Percentiles rank a stretch among this genome's conserved stretches.
Conservation (phyloP, 2,888 invertebrate species). For the Acronicta leporina region DNA sequence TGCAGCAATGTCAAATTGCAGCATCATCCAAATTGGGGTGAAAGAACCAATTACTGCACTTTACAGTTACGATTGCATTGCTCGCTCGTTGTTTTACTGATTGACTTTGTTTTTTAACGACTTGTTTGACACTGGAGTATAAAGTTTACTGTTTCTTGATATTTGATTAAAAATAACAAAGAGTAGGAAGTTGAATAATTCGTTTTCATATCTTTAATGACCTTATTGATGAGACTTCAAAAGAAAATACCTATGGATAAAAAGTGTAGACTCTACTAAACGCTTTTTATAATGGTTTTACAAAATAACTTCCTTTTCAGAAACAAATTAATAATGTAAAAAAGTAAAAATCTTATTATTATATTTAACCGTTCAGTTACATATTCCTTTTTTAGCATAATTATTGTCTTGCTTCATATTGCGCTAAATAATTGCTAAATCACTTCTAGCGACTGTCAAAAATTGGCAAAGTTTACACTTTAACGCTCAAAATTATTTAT, state of each 20-base stretch:
- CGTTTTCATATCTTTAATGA: constrained; percentile 10
- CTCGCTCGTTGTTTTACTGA: constrained; percentile 1
- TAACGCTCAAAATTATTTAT: too few species aligned
- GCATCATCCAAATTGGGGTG: constrained; percentile 6
- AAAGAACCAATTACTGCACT: constrained; percentile 17
- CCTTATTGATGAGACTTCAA: constrained; percentile 3
- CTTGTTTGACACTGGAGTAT: constrained; percentile 12
- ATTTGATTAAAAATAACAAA: background rate
- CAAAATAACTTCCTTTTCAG: too few species aligned
- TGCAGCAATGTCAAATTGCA: constrained; percentile 2
- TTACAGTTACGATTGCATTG: constrained; percentile 8
- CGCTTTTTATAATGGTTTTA: too few species aligned
- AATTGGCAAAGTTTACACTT: background rate
- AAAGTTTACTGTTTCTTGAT: constrained; percentile 3
- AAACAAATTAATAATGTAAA: too few species aligned
- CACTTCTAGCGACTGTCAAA: too few species aligned
- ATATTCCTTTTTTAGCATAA: too few species aligned
- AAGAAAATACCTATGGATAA: constrained; percentile 5
- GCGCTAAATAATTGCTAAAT: too few species aligned
- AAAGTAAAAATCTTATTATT: too few species aligned
- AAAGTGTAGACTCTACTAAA: too few species aligned
- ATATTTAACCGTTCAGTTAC: too few species aligned
- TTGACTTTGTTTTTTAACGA: constrained; percentile 12
- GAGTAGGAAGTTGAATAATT: constrained; percentile 4
- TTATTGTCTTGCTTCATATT: too few species aligned